Evolutionary conservation across 2,888 invertebrate species (phyloP), one percentile per base, ranked within the genome.

Genomic region (Temnothorax unifasciatus): DNA sequence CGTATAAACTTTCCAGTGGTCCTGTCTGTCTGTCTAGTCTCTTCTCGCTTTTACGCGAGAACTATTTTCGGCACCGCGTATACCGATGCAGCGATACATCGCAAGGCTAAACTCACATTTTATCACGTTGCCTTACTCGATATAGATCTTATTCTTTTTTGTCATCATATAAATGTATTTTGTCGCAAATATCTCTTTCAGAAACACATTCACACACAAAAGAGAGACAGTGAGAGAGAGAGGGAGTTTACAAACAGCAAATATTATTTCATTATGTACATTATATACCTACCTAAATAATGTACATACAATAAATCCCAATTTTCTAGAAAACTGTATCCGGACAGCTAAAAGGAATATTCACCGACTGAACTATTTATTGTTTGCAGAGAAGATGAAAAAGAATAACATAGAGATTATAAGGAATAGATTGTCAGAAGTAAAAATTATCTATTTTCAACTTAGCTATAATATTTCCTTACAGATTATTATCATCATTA

Each of bases 51-150:
- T 64, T 44, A 69, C 41, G n/a, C 44, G 3, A 76, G 3, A 76
- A 77, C 41, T 77, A 77, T 77, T 77, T 69, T 77, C 21, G 69
- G 69, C 77, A 57, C 61, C 34, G 25, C 74, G 41, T 74, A 29
- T n/a, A 61, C 15, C n/a, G 41, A 52, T 52, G 18, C 38, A n/a
- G n/a, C 13, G 76, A 77, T 63, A 59, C 63, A 21, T 57, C 15
- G 15, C 41, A 69, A 76, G 54, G 44, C n/a, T 41, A 50, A 66
- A 68, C 25, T 25, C 54, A 25, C 41, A 38, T 25, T 77, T 54
- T 54, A 66, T 66, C 47, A 61, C 41, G 15, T 44, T 61, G 34
- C 3, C 2, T 3, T 18, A 21, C 38, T 52, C 9, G 25, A 57
- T 68, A 29, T 41, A 9, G 41, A 57, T n/a, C 18, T 21, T 15